Base-by-base conservation (phyloP, 2,888 invertebrate genomes). In the Hypomecis punctinalis region DNA sequence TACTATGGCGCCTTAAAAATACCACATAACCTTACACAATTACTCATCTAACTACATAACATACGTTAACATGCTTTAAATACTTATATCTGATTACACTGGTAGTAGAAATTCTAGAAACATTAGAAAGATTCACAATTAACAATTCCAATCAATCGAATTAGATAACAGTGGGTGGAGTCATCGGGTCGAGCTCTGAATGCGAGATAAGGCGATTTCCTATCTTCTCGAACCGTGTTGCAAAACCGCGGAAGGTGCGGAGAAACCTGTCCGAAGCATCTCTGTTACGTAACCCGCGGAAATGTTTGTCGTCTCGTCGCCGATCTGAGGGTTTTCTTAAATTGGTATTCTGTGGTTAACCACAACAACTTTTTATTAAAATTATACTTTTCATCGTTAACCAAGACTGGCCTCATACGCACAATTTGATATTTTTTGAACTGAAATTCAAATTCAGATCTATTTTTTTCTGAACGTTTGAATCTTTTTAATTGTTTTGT, bases 241-340 rank as follows among this genome's bases (percentile, higher is more conserved):
- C 82, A 79, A 86, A 83, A 86, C 75, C 73, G 70, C 82, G 84
- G 83, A 85, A 85, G 81, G 67, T 74, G 70, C 67, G 64, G 81
- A 71, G 84, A 85, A 86, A 83, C 81, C 73, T 66, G 82, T 71
- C 42, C 33, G 57, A 74, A 75, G 71, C 76, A 74, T 57, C 64
- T 40, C 40, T 60, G 52, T 83, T 83, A 73, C 75, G 74, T 74
- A 84, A 85, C 63, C 51, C 54, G 67, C 75, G 79, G 76, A 78
- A 80, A 73, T 68, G 71, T 71, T 23, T 77, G 77, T 77, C 79
- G 75, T 74, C 68, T 73, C 69, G 68, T 60, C 68, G 67, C 47
- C 54, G 48, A 61, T 58, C 52, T 55, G 13, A 36, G 9, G 52
- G 9, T 54, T 65, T 61, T 48, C 49, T 57, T 48, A 42, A 51